Percentiles rank a stretch among this genome's conserved stretches.
Conservation (phyloP, 2,113 vertebrate genomes). For the Rhynchopsitta pachyrhyncha region DNA sequence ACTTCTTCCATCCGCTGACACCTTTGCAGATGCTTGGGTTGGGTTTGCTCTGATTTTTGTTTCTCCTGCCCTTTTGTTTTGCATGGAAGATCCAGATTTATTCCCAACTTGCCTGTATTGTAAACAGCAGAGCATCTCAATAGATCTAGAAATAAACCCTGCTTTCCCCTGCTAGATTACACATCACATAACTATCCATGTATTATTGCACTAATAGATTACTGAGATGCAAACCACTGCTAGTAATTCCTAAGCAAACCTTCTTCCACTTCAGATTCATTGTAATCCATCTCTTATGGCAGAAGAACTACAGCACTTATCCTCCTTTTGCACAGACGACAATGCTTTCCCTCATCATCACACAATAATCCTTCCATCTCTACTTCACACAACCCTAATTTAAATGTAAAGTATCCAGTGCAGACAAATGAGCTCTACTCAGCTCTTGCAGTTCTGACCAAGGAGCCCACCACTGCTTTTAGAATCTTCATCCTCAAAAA, state of each 20-base stretch:
- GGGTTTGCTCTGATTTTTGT: neutral
- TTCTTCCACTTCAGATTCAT: conserved; percentile 47
- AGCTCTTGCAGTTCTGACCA: conserved; percentile 26
- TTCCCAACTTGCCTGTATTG: neutral
- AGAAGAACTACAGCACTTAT: conserved; percentile 56
- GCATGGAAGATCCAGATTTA: neutral
- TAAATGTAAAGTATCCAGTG: conserved; percentile 65
- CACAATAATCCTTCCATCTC: conserved; percentile 67
- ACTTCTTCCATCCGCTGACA: neutral
- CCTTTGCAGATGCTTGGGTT: neutral
- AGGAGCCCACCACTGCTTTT: conserved; percentile 19
- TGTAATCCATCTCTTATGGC: conserved; percentile 66
- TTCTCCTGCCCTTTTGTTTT: neutral
- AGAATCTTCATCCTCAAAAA: conserved; percentile 16
- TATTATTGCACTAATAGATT: conserved; percentile 43
- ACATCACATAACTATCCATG: neutral
- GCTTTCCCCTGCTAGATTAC: conserved; percentile 4
- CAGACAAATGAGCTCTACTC: conserved; percentile 45
- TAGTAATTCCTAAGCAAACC: conserved; percentile 68
- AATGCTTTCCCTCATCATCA: conserved; percentile 54
- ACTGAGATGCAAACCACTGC: conserved; percentile 60
- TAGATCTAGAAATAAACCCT: conserved; percentile 38
- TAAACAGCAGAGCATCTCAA: conserved; percentile 24
- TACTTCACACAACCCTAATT: conserved; percentile 67
- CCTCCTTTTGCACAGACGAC: conserved; percentile 54